These are phyloP conservation scores for Polypterus bichir DNA, from an alignment of 2,113 vertebrate genomes.

Conservation along the genomic window DNA sequence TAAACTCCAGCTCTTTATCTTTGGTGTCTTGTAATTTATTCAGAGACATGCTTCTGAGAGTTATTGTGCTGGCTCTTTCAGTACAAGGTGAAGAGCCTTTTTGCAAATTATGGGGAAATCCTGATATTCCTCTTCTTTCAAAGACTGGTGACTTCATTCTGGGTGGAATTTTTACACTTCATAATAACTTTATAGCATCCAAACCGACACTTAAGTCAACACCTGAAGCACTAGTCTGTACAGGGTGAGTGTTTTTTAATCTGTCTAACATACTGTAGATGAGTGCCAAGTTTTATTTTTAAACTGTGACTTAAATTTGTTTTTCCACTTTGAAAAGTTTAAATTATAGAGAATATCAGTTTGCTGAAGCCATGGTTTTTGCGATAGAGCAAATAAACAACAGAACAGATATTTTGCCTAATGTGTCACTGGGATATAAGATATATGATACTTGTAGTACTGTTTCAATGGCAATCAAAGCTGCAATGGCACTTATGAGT, in stretches of 20 bases:
- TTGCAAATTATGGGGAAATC: constrained; percentile 36
- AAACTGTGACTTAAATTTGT: not conserved
- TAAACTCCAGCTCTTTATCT: too few species aligned
- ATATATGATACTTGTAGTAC: constrained; percentile 55
- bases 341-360: constrained; percentile 33
- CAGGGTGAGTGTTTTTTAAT: constrained; percentile 32
- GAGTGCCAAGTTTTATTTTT: not conserved
- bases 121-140: constrained; percentile 38
- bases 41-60: constrained; percentile 5
- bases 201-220: constrained; percentile 31
- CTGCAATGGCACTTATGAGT: constrained; percentile 49
- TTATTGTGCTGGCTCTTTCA: constrained; percentile 4
- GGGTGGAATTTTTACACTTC: constrained; percentile 49
- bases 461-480: constrained; percentile 44
- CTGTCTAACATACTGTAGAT: not conserved
- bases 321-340: constrained; percentile 13
- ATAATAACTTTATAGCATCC: constrained; percentile 35
- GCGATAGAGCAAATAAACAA: constrained; percentile 56
- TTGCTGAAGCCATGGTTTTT: constrained; percentile 57
- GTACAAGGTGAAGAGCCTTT: constrained; percentile 8
- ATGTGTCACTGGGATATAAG: constrained; percentile 45
- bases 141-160: constrained; percentile 43
- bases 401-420: constrained; percentile 42
- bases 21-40: too few species aligned
- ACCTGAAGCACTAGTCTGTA: constrained; percentile 34